Percentiles rank a stretch among this genome's conserved stretches.
These are phyloP conservation scores for Plotosus lineatus DNA, from an alignment of 2,113 vertebrate genomes.

Conservation along the genomic window DNA sequence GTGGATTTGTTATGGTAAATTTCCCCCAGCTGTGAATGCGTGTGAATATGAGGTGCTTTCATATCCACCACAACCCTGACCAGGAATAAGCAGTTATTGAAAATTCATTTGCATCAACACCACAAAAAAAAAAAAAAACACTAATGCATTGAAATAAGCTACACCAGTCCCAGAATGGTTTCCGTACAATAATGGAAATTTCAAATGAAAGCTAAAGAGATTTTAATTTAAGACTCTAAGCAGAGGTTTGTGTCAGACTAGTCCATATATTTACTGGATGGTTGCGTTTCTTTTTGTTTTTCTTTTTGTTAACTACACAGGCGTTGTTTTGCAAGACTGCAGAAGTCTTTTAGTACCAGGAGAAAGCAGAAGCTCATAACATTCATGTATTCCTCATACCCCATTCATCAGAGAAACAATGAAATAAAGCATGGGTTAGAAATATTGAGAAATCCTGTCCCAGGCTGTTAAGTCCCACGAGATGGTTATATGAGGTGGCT, in stretches of 20 bases:
- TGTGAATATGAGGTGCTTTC: background rate
- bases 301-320: background rate
- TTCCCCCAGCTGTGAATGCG: background rate
- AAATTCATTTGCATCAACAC: background rate
- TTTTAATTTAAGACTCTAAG: background rate
- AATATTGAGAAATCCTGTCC: conserved; percentile 54
- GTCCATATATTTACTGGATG: background rate
- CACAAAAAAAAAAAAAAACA: background rate
- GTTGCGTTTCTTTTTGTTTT: background rate
- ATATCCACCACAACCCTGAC: background rate
- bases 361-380: background rate
- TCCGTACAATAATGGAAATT: background rate
- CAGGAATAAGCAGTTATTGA: background rate
- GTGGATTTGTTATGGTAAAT: background rate
- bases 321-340: background rate
- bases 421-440: conserved; percentile 41
- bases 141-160: background rate
- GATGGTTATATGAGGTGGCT: conserved; percentile 59
- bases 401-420: conserved; percentile 47
- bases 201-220: background rate
- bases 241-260: background rate
- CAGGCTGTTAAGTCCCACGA: conserved; percentile 32
- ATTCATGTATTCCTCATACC: conserved; percentile 33
- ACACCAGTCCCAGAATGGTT: background rate
- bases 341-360: background rate